Conservation (phyloP, 2,113 vertebrate genomes). For the Oostethus manadensis region DNA sequence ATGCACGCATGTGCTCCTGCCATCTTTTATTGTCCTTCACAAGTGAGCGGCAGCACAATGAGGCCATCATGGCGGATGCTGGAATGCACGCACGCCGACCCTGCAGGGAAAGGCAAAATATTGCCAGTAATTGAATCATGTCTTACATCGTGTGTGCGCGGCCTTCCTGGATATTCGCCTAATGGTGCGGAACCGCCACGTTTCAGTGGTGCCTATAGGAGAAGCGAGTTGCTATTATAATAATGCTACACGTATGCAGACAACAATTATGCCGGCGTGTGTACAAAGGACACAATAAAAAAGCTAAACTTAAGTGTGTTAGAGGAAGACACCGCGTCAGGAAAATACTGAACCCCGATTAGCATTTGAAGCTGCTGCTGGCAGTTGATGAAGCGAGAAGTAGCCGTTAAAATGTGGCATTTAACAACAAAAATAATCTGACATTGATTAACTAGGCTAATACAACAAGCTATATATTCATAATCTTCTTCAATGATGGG, state of each 20-base stretch:
- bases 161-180: slow-evolving; percentile 28
- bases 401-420: too few relatives aligned
- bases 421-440: neutral
- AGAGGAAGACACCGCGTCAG: neutral
- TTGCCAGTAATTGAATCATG: slow-evolving; percentile 42
- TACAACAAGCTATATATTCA: neutral
- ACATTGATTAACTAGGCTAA: slow-evolving; percentile 4
- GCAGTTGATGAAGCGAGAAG: too few relatives aligned
- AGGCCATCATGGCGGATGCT: slow-evolving; percentile 32
- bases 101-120: slow-evolving; percentile 41
- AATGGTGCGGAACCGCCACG: slow-evolving; percentile 38
- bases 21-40: slow-evolving; percentile 37
- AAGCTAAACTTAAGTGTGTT: neutral
- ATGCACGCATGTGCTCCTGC: slow-evolving; percentile 25
- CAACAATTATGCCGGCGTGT: neutral
- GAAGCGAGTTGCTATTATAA: neutral
- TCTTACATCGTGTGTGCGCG: slow-evolving; percentile 30
- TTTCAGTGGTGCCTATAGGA: neutral
- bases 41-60: slow-evolving; percentile 33
- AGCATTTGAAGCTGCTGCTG: too few relatives aligned
- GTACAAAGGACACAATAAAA: neutral
- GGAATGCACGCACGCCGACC: slow-evolving; percentile 28
- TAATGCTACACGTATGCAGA: neutral
- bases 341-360: too few relatives aligned
- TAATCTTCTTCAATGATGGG: neutral